Evolutionary conservation across 2,113 vertebrate genomes (phyloP).

Genomic region (Rhipidura dahli): DNA sequence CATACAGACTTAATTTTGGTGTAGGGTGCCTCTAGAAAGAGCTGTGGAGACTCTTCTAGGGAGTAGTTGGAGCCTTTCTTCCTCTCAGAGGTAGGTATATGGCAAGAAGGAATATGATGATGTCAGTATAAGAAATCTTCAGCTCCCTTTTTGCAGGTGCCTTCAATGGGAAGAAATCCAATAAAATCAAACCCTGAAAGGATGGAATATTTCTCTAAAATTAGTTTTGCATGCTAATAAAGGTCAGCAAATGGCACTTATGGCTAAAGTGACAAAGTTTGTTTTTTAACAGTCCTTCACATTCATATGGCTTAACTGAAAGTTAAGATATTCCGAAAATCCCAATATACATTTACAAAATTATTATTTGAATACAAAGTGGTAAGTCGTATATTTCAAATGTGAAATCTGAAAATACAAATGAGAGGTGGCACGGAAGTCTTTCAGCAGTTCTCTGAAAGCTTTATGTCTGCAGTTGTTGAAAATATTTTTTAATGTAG

Average conservation of each 20-base stretch:
- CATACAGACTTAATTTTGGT: neutral
- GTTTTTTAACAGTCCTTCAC: neutral
- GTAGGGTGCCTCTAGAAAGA: neutral
- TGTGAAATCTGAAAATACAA: neutral
- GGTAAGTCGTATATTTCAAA: neutral
- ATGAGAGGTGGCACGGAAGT: neutral
- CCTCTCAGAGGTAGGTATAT: neutral
- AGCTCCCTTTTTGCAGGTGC: neutral
- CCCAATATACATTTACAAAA: neutral
- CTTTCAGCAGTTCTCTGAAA: neutral
- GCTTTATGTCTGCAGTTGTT: neutral
- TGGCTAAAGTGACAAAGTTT: conserved; percentile 28
- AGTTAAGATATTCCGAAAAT: neutral
- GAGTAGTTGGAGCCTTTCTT: neutral
- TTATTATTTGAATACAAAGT: neutral
- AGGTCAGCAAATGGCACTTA: conserved; percentile 30
- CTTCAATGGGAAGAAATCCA: neutral
- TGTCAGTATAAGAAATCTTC: neutral
- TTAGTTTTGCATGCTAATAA: neutral
- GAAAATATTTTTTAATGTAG: neutral
- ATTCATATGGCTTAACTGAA: neutral
- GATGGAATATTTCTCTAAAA: neutral
- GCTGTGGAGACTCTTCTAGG: neutral
- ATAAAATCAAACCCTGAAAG: neutral
- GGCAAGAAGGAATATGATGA: neutral